Base-by-base conservation (phyloP, 2,113 vertebrate genomes). In the Calonectris borealis region DNA sequence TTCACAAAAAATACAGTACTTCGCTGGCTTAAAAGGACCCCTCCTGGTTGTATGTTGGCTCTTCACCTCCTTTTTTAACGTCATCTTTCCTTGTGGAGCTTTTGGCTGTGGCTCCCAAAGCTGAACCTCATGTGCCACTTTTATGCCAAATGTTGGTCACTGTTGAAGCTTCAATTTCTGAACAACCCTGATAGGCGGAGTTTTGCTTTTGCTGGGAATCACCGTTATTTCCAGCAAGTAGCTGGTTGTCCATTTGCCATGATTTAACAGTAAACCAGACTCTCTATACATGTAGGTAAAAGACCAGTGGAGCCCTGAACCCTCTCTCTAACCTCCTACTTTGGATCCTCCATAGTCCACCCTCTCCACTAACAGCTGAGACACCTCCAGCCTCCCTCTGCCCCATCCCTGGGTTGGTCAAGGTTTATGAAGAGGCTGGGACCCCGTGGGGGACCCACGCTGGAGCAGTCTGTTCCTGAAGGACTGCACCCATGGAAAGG, bases 51-150 rank as follows among this genome's bases (percentile, higher is more conserved):
- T 13, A 32, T 19, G 13, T 9, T 72, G 24, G 16, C 36, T 62
- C n/a, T 38, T 71, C 20, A 55, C 1, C 13, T 72, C 12, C 3
- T 19, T 60, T 83, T 83, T n/a, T 5, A 44, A 15, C 0, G 0
- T 9, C 1, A 0, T 42, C 7, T 48, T 88, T 62, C 46, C 29
- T 49, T 54, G 40, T 15, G 27, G 12, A 57, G 12, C 16, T 81
- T 90, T 80, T 52, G 46, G 27, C 5, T 0, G 0, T 66, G n/a
- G n/a, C 9, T 76, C 22, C 26, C 34, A 29, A 51, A 52, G 5
- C 44, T 36, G 9, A 21, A 38, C 13, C 16, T 70, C 24, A 2
- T 15, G 4, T 2, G 2, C 26, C 1, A 1, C 48, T 83, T 77
- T 66, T 44, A 36, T 1, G 8, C 16, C 31, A 52, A 10, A 60